A percentile compares a stretch with the other conserved stretches of the same genome.
These are phyloP conservation scores for Strix uralensis DNA, from an alignment of 2,113 vertebrate species.

Conservation along the genomic window DNA sequence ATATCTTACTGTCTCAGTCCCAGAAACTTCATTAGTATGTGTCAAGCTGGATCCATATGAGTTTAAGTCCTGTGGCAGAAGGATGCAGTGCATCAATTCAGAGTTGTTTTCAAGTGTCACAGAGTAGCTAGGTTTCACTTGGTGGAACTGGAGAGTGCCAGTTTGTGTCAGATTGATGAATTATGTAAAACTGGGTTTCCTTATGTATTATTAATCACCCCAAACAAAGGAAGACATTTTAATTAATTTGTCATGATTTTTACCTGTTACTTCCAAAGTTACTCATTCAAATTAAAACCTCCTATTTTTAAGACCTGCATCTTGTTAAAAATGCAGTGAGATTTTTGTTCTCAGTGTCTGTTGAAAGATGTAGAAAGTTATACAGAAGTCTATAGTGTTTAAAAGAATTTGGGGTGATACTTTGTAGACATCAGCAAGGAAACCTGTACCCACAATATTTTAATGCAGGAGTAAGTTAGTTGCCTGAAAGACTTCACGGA, in stretches of 20 bases:
- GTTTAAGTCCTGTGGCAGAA: conserved; percentile 11
- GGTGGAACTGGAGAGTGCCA: conserved; percentile 43
- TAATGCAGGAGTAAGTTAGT: neutral
- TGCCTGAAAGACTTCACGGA: neutral
- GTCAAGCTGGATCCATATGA: neutral
- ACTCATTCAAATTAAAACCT: conserved; percentile 61
- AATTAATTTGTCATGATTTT: conserved; percentile 78
- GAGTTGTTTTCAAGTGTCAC: conserved; percentile 60
- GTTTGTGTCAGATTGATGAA: conserved; percentile 74
- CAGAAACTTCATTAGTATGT: conserved; percentile 20
- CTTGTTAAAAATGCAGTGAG: conserved; percentile 39
- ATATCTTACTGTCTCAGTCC: neutral
- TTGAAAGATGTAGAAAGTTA: neutral
- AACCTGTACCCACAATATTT: neutral
- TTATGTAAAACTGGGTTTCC: conserved; percentile 75
- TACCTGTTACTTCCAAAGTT: conserved; percentile 57
- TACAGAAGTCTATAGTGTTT: neutral
- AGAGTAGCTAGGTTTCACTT: conserved; percentile 49
- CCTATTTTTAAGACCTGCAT: conserved; percentile 16
- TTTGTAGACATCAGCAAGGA: neutral
- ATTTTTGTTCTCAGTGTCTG: neutral
- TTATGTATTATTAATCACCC: conserved; percentile 77
- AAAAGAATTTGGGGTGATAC: neutral
- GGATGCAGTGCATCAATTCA: conserved; percentile 7
- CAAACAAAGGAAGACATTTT: conserved; percentile 74